Evolutionary conservation across 2,797 vertebrate species (phyloP), one percentile per base, ranked within the genome.

Genomic region (Furcifer pardalis): DNA sequence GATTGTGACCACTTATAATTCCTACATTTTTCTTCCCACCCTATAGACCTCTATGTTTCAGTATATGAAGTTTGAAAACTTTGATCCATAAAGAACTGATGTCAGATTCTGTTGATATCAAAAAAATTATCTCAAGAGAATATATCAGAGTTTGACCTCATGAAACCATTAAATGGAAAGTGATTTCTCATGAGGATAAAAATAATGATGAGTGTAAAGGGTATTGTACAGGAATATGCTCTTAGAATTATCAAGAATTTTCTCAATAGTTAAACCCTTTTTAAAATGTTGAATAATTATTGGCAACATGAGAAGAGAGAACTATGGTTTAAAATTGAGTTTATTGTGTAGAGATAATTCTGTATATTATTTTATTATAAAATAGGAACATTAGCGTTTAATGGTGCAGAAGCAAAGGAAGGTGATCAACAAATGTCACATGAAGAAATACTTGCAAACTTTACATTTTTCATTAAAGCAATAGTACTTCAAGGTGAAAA

Each of bases 401-500:
- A 30, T 3, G 72, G 44, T 27, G 30, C 0, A 0, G 72, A 83
- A 91, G 23, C 3, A 75, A 1, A 62, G 25, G 5, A 44, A 1
- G 15, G 17, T 84, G 84, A 80, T 72, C 79, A 74, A 60, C 2
- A 84, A 0, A 2, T 49, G 7, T 1, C 49, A 80, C 13, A 1
- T 77, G 7, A 4, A 30, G 0, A 59, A 0, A 1, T 69, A 79
- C 17, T 85, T 60, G 42, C 1, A 7, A 73, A 0, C 2, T 2
- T 73, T 44, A 49, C 15, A 52, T 49, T 79, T 5, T 2, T 17
- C 25, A 3, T 17, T 44, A 49, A 68, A 68, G 32, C 25, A 23
- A 69, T 27, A 40, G 35, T 62, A 13, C 13, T 46, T 42, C 0
- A 76, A 32, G 5, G 9, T 35, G 19, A 72, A 0, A 6, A 62